Base-by-base conservation (phyloP, 1,140 invertebrate species). In the Holotrichia oblita region DNA sequence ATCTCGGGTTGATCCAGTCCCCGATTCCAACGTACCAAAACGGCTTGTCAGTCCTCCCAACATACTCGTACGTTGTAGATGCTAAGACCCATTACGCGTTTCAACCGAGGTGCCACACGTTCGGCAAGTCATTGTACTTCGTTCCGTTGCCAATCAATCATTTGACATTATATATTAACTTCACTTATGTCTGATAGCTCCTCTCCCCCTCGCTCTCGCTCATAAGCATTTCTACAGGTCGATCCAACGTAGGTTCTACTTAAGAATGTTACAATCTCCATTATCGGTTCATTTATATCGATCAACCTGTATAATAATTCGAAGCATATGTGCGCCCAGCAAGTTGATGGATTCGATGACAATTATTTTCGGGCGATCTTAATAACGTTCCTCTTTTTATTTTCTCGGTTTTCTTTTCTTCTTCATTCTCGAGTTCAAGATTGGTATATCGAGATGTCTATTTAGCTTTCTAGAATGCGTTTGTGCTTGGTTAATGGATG, bases 61-160 rank as follows among this genome's bases (percentile, higher is more conserved):
- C n/a, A n/a, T n/a, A n/a, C n/a, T n/a, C n/a, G n/a, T n/a, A n/a
- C n/a, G n/a, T n/a, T n/a, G n/a, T n/a, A n/a, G n/a, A n/a, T n/a
- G n/a, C n/a, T n/a, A n/a, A n/a, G n/a, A n/a, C n/a, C n/a, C n/a
- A n/a, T n/a, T n/a, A n/a, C n/a, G n/a, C n/a, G n/a, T n/a, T n/a
- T n/a, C n/a, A n/a, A n/a, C n/a, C n/a, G 27, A 34, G 27, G 61
- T 34, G 61, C 27, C 61, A 27, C 61, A 27, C 61, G 20, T 69
- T 27, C 61, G 20, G 42, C 74, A 76, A 76, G 74, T 76, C 74
- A 76, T 76, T 76, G 74, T 76, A 76, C 74, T 48, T 69, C 74
- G 44, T 76, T 44, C 44, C 74, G 22, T 76, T 76, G 74, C 44
- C 40, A 76, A 76, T 48, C 74, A 76, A 76, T 76, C 74, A 76